Conservation (phyloP, 2,888 invertebrate genomes). For the Eilema caniola region DNA sequence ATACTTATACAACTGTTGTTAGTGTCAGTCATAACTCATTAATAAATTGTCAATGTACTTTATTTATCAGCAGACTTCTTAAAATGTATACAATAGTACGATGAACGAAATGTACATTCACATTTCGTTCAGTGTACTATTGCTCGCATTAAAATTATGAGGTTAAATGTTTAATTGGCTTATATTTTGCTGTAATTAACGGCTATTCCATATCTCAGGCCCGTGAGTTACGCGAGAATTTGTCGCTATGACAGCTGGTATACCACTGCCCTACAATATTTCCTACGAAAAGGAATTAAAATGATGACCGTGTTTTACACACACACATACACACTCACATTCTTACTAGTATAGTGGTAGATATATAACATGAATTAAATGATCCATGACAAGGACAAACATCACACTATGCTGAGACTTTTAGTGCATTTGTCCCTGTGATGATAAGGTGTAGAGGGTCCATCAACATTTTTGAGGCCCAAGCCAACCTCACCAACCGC, state of each 20-base stretch:
- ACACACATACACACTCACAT: background rate
- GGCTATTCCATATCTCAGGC: slow-evolving; percentile 40
- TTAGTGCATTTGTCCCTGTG: too few relatives aligned
- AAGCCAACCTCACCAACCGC: too few relatives aligned
- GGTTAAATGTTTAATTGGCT: slow-evolving; percentile 67
- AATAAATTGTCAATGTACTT: slow-evolving; percentile 26
- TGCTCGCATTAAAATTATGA: slow-evolving; percentile 56
- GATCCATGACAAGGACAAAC: too few relatives aligned
- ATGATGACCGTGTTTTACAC: background rate
- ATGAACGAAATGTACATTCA: slow-evolving; percentile 43
- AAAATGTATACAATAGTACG: too few relatives aligned
- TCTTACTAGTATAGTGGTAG: background rate
- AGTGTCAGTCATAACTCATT: too few relatives aligned
- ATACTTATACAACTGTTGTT: too few relatives aligned
- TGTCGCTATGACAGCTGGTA: slow-evolving; percentile 10
- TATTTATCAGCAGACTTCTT: slow-evolving; percentile 54
- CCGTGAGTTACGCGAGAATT: slow-evolving; percentile 40
- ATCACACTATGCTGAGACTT: too few relatives aligned
- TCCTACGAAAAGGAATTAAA: background rate
- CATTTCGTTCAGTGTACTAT: slow-evolving; percentile 51
- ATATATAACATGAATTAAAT: too few relatives aligned
- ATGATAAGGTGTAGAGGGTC: too few relatives aligned
- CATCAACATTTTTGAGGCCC: too few relatives aligned
- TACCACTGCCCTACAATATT: background rate
- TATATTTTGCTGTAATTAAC: slow-evolving; percentile 57